These are phyloP conservation scores for Mus spretus DNA, from an alignment of 2,797 vertebrate genomes.

Conservation along the genomic window DNA sequence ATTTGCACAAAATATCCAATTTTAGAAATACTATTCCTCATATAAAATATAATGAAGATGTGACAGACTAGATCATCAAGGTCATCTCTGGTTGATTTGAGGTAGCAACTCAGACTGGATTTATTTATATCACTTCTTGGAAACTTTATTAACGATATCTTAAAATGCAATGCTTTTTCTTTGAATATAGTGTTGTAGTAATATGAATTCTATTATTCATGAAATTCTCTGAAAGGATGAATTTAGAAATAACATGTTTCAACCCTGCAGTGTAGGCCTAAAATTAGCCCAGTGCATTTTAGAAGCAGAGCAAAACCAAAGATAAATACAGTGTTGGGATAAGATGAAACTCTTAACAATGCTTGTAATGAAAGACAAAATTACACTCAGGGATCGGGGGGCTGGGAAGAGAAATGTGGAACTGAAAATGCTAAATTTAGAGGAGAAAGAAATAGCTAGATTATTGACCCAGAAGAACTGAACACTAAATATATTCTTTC, in stretches of 20 bases:
- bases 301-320: slow-evolving; percentile 76
- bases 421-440: slow-evolving; percentile 77
- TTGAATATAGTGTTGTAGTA: slow-evolving; percentile 71
- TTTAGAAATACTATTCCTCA: neutral
- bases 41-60: neutral
- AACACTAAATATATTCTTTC: slow-evolving; percentile 76
- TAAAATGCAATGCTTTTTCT: slow-evolving; percentile 64
- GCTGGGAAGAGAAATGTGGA: neutral
- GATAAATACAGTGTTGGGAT: slow-evolving; percentile 80
- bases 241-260: slow-evolving; percentile 81
- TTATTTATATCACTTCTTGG: slow-evolving; percentile 72
- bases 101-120: slow-evolving; percentile 12
- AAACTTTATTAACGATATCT: slow-evolving; percentile 72
- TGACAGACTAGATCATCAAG: slow-evolving; percentile 50
- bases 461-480: slow-evolving; percentile 73
- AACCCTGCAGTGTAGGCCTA: slow-evolving; percentile 65
- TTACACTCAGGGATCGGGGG: slow-evolving; percentile 42
- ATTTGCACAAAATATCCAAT: slow-evolving; percentile 33
- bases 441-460: slow-evolving; percentile 69
- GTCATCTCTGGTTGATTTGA: slow-evolving; percentile 70
- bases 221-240: slow-evolving; percentile 73
- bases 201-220: slow-evolving; percentile 77
- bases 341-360: slow-evolving; percentile 77
- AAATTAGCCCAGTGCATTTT: slow-evolving; percentile 77
- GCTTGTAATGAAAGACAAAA: slow-evolving; percentile 76